A percentile compares a stretch with the other conserved stretches of the same genome.
Evolutionary conservation across 2,113 vertebrate species (phyloP).

Genomic region (Heterotilapia buettikoferi): DNA sequence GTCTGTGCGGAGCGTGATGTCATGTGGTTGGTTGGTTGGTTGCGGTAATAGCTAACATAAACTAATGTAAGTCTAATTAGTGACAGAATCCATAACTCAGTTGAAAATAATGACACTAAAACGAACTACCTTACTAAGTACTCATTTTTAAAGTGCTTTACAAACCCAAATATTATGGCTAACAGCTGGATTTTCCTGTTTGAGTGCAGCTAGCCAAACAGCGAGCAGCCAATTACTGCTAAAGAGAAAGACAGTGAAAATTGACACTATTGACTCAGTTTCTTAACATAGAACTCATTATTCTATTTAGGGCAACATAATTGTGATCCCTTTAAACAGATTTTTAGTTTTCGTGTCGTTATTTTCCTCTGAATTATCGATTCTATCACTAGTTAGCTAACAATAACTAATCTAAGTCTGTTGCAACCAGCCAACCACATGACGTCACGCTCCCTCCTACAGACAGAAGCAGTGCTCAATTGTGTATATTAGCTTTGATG

Average conservation of each 20-base stretch:
- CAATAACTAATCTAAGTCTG: neutral
- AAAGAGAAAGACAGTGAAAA: neutral
- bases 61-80: neutral
- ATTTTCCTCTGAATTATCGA: neutral
- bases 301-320: neutral
- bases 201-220: neutral
- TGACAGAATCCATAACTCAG: neutral
- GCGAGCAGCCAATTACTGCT: neutral
- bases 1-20: neutral
- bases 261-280: neutral
- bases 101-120: neutral
- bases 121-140: neutral
- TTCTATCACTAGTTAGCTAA: neutral
- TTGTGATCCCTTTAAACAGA: neutral
- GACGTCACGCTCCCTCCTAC: neutral
- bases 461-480: neutral
- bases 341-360: neutral
- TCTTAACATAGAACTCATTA: neutral
- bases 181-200: neutral
- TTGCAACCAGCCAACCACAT: neutral
- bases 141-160: neutral
- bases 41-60: neutral
- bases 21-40: neutral
- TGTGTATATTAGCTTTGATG: neutral
- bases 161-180: neutral